phyloP scores from a whole-genome alignment of 2,888 invertebrate genomes.

The Apamea anceps region DNA sequence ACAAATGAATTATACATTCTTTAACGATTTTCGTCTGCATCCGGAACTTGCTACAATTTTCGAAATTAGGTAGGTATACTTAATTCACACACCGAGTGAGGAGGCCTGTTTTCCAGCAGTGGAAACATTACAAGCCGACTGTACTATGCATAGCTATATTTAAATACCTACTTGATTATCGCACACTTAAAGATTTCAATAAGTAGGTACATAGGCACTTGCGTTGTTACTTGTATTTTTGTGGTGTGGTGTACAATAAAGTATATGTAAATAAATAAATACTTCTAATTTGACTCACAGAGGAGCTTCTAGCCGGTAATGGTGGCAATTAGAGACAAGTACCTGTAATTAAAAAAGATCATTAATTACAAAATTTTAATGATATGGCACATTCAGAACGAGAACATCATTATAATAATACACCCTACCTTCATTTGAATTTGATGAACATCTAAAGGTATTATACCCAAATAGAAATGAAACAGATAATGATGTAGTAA shows the following conservation, averaged over 20 bases:
- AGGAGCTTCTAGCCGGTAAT: neutral
- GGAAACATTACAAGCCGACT: neutral
- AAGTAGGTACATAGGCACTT: too few species aligned
- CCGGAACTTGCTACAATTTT: neutral
- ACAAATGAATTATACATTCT: neutral
- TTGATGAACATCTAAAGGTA: neutral
- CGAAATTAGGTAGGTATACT: neutral
- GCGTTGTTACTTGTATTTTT: too few species aligned
- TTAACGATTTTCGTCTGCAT: neutral
- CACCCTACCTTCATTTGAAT: neutral
- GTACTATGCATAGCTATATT: neutral
- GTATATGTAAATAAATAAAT: too few species aligned
- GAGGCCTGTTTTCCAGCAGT: too few species aligned
- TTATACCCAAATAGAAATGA: neutral
- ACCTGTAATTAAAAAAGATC: conserved; percentile 51
- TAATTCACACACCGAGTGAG: neutral
- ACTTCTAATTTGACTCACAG: conserved; percentile 18
- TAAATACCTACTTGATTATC: neutral
- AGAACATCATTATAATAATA: neutral
- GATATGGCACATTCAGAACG: neutral
- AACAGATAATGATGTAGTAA: neutral
- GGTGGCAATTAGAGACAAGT: conserved; percentile 31
- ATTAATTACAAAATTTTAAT: conserved; percentile 13
- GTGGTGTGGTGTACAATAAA: too few species aligned
- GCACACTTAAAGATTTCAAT: neutral